A percentile compares a stretch with the other conserved stretches of the same genome.
Evolutionary conservation across 2,888 invertebrate genomes (phyloP).

Genomic region (Apotomis capreana): DNA sequence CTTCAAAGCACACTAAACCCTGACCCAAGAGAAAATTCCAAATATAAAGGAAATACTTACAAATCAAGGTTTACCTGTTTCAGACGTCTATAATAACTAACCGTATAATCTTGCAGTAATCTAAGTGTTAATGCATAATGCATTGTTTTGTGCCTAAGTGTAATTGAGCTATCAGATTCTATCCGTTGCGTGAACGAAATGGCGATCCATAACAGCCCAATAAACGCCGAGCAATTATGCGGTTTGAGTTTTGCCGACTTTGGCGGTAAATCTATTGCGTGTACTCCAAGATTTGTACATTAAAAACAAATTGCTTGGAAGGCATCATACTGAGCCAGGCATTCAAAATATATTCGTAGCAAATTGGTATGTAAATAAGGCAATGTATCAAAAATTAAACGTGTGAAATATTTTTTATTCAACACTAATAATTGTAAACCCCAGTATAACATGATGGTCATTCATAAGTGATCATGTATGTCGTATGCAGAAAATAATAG

Average conservation of each 20-base stretch:
- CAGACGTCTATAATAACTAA: not conserved
- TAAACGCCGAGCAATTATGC: not conserved
- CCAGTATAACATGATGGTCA: too few relatives aligned
- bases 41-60: too few relatives aligned
- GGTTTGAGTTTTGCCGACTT: not conserved
- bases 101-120: not conserved
- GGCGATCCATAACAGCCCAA: not conserved
- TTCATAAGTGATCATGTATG: too few relatives aligned
- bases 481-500: too few relatives aligned
- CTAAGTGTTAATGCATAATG: not conserved
- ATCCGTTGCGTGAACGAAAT: not conserved
- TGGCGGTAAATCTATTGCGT: not conserved
- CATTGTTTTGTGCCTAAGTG: not conserved
- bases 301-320: not conserved
- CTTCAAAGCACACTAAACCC: too few relatives aligned
- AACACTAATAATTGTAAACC: too few relatives aligned
- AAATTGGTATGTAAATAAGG: too few relatives aligned
- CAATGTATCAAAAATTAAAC: too few relatives aligned
- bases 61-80: too few relatives aligned
- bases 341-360: too few relatives aligned
- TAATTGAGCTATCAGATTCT: not conserved
- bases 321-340: not conserved
- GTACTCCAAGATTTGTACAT: not conserved
- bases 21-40: too few relatives aligned
- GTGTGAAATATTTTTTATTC: too few relatives aligned